Evolutionary conservation across 1,140 invertebrate species (phyloP), one percentile per base, ranked within the genome.

Genomic region (Tetramorium alpestre): DNA sequence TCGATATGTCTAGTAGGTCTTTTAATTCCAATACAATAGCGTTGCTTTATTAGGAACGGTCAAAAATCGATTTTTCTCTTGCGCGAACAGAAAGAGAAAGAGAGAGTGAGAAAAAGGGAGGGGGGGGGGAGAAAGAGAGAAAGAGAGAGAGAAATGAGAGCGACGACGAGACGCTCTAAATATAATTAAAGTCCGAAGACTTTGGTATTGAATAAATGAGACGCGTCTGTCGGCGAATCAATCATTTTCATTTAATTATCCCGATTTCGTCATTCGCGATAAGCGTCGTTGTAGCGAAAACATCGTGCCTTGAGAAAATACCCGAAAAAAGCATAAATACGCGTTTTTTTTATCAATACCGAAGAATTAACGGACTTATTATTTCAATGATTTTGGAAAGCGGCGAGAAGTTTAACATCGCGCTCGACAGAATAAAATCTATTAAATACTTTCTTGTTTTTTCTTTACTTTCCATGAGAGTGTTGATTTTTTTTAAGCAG

Each of bases 221-320:
- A 33, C 75, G 65, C 84, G 90, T 91, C 91, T 90, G 91, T 93
- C 87, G 90, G 90, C 87, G 84, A 91, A 93, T 94, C 92, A 92
- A 94, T 94, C 92, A 93, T 93, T 91, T 90, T 70, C 80, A 77
- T 88, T 78, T 56, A 56, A 77, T 89, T 85, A 77, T 90, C 73
- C 25, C 51, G 58, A 13, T 70, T 58, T 86, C 47, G 51, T 25
- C 13, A 28, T 18, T 28, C 16, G 25, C 65, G 28, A 49, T 77
- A 72, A 56, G 28, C 60, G 56, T 62, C 22, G 25, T 56, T 77
- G 54, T 56, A 38, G 11, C 13, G n/a, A 49, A 47, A 67, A 72
- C 75, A 33, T 86, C 49, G 67, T 67, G 60, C 58, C 62, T 75
- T 78, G 5, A 11, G 54, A 88, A 90, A 90, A 86, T 88, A 88